These are phyloP conservation scores for Gymnoscopelus microlampas DNA, from an alignment of 2,797 vertebrate genomes.

Conservation along the genomic window DNA sequence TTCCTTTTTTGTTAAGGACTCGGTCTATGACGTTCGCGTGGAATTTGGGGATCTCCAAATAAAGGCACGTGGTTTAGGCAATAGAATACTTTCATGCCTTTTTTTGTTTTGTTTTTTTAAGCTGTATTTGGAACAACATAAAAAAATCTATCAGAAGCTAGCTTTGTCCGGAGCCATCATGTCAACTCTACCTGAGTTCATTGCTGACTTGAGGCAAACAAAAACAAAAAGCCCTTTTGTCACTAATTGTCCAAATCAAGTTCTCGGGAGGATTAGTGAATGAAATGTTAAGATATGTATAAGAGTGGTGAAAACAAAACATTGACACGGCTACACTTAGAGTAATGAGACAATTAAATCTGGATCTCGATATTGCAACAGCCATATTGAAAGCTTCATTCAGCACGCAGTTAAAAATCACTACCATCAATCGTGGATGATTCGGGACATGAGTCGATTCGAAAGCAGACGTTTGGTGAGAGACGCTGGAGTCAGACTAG, in stretches of 20 bases:
- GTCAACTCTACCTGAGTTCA: background rate
- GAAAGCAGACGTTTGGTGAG: slow-evolving; percentile 56
- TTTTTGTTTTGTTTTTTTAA: no score
- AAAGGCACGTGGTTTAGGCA: slow-evolving; percentile 57
- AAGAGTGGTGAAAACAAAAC: slow-evolving; percentile 40
- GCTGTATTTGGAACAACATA: slow-evolving; percentile 9
- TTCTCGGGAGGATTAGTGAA: slow-evolving; percentile 40
- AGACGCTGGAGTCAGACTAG: slow-evolving; percentile 67
- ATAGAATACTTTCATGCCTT: slow-evolving; percentile 28
- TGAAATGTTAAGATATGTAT: slow-evolving; percentile 17
- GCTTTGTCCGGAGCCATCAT: slow-evolving; percentile 23
- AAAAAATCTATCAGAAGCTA: slow-evolving; percentile 39
- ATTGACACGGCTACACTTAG: slow-evolving; percentile 37
- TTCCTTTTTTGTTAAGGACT: slow-evolving; percentile 59
- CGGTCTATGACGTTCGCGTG: slow-evolving; percentile 62
- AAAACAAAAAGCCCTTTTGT: background rate
- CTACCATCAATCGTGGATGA: slow-evolving; percentile 55
- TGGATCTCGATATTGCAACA: slow-evolving; percentile 43
- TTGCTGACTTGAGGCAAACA: slow-evolving; percentile 1
- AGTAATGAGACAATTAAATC: slow-evolving; percentile 35
- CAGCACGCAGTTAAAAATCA: slow-evolving; percentile 17
- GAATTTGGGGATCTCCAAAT: slow-evolving; percentile 58
- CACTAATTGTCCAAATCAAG: slow-evolving; percentile 38
- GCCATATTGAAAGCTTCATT: slow-evolving; percentile 28
- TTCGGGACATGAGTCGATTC: slow-evolving; percentile 52